Base-by-base conservation (phyloP, 2,113 vertebrate species). In the Podilymbus podiceps region DNA sequence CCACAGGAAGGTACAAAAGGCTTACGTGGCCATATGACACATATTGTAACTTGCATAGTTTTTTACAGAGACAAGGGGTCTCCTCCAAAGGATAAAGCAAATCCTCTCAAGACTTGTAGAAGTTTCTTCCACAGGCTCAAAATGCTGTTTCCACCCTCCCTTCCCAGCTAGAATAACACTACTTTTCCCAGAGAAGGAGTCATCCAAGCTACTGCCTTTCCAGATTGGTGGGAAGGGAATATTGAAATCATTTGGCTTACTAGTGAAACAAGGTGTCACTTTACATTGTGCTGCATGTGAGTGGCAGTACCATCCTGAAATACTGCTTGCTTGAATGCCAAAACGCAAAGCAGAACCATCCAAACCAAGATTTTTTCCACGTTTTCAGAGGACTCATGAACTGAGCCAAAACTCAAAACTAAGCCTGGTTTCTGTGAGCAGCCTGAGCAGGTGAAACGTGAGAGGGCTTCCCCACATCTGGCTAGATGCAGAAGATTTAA, bases 251-350 rank as follows among this genome's bases (percentile, higher is more conserved):
- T n/a, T 58, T 23, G 5, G n/a, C 6, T 42, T 12, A 12, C 52
- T 94, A 56, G 23, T 30, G 59, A 80, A 58, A 50, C 30, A 49
- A 80, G 20, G 59, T 50, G 83, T 52, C 72, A 33, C 33, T 92
- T 66, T 7, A n/a, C 2, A 0, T 20, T 60, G 76, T 30, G 27
- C 21, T 63, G 28, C 1, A 0, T 5, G 16, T 38, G 42, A 93
- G 27, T n/a, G 63, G 55, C 64, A 81, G 42, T 22, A 30, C 46
- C 15, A 5, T 59, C 19, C 38, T 33, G 35, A 90, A 85, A 80
- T 50, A 30, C 28, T 49, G 18, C 66, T 33, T 85, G 44, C 28
- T 31, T 46, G 11, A 52, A 53, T 44, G 49, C 22, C 56, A 94
- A 91, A 72, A 75, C 21, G 28, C 52, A 72, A 68, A 80, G 22